Conservation (phyloP, 2,888 invertebrate genomes). For the Drosophila ustulata region DNA sequence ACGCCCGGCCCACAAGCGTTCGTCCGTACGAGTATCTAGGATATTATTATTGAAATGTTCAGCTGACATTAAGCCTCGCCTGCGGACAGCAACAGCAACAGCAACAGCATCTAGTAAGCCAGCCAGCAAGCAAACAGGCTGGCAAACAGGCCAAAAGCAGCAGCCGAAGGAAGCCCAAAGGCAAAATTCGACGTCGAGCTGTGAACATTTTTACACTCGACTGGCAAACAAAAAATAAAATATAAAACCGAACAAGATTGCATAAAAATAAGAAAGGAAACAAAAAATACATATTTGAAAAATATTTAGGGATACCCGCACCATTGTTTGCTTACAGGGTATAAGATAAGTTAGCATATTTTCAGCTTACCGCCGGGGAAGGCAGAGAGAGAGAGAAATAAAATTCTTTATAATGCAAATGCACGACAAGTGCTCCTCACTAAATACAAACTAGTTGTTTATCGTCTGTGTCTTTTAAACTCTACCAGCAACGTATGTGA, state of each 20-base stretch:
- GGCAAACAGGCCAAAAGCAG: slow-evolving; percentile 20
- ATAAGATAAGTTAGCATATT: slow-evolving; percentile 11
- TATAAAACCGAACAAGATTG: slow-evolving; percentile 26
- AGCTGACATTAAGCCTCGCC: slow-evolving; percentile 57
- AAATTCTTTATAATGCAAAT: neutral
- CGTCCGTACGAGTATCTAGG: slow-evolving; percentile 23
- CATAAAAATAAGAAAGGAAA: neutral
- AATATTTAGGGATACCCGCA: slow-evolving; percentile 38
- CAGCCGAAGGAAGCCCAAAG: slow-evolving; percentile 1
- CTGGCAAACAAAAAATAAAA: slow-evolving; percentile 28
- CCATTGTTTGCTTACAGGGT: slow-evolving; percentile 5
- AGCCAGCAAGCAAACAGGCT: slow-evolving; percentile 25
- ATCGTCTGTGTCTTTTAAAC: neutral
- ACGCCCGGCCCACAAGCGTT: slow-evolving; percentile 31
- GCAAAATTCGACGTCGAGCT: slow-evolving; percentile 1
- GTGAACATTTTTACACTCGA: slow-evolving; percentile 1
- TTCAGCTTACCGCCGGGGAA: neutral
- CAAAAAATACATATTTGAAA: slow-evolving; percentile 24
- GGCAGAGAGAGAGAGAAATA: neutral
- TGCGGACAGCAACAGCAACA: slow-evolving; percentile 36
- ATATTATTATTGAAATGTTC: slow-evolving; percentile 59
- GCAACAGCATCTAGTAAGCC: neutral
- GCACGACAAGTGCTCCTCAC: neutral
- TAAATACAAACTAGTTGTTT: neutral
- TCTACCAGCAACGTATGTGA: neutral